Percentiles rank a stretch among this genome's conserved stretches.
Evolutionary conservation across 2,113 vertebrate species (phyloP).

Genomic region (Clarias batrachus): DNA sequence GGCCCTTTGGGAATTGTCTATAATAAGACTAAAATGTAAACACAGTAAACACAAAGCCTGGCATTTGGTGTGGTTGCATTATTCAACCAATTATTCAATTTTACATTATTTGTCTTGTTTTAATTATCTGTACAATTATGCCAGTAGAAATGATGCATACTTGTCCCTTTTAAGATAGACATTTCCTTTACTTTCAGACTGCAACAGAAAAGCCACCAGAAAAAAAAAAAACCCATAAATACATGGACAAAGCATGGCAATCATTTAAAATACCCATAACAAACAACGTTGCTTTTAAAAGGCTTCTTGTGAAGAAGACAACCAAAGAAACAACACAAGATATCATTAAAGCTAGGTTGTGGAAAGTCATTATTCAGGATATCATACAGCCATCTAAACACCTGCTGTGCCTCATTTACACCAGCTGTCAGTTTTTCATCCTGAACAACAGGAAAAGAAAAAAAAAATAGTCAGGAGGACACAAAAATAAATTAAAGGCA

Average conservation of each 20-base stretch:
- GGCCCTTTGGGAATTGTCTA: neutral
- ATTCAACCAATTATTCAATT: neutral
- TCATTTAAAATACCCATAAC: neutral
- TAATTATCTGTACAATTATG: neutral
- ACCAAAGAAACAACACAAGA: neutral
- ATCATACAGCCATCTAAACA: constrained; percentile 20
- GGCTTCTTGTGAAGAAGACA: neutral
- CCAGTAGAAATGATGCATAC: neutral
- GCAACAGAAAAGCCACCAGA: neutral
- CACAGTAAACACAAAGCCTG: neutral
- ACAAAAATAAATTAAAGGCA: neutral
- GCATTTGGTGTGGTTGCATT: neutral
- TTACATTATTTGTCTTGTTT: neutral
- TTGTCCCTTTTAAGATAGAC: neutral
- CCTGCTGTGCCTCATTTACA: constrained; percentile 15
- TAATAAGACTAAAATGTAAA: constrained; percentile 8
- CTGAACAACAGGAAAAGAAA: constrained; percentile 3
- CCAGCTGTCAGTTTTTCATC: constrained; percentile 9
- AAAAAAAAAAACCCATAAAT: neutral
- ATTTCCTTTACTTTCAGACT: neutral
- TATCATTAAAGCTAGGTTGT: neutral
- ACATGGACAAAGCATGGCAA: neutral
- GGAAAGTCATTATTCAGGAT: neutral
- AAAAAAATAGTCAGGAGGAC: neutral
- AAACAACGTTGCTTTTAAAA: neutral